Percentiles rank a stretch among this genome's conserved stretches.
These are phyloP conservation scores for Solen grandis DNA, from an alignment of 1,140 invertebrate genomes.

Conservation along the genomic window DNA sequence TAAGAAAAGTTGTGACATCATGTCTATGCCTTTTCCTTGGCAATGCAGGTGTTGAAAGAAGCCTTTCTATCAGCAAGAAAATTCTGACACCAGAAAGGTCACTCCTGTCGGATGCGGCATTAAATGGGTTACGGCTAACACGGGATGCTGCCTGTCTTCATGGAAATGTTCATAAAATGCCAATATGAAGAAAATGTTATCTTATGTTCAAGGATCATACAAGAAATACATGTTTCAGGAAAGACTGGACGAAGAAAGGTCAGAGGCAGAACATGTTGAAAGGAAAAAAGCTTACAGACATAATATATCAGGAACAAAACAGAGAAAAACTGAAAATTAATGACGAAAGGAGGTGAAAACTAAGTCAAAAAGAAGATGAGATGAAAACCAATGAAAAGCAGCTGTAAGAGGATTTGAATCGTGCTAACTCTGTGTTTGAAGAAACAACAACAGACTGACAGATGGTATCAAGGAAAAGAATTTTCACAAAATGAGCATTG, in stretches of 20 bases:
- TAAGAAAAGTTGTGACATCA: constrained; percentile 54
- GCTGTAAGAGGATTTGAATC: constrained; percentile 5
- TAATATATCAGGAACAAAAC: constrained; percentile 1
- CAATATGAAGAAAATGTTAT: neutral
- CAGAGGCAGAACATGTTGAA: too few relatives aligned
- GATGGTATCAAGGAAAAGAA: constrained; percentile 11
- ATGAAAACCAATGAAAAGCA: constrained; percentile 2
- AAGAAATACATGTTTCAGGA: neutral
- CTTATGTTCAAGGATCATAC: neutral
- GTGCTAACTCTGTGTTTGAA: constrained; percentile 16
- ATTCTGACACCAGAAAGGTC: constrained; percentile 51
- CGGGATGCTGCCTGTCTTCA: constrained; percentile 40
- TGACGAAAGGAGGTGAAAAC: neutral
- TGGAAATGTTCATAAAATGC: neutral
- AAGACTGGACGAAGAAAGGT: constrained; percentile 19
- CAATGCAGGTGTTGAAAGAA: constrained; percentile 62
- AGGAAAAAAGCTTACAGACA: neutral
- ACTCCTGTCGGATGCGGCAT: constrained; percentile 31
- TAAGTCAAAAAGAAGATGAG: constrained; percentile 15
- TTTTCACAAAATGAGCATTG: constrained; percentile 8
- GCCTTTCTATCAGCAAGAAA: constrained; percentile 53
- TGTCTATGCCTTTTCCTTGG: constrained; percentile 58
- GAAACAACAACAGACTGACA: constrained; percentile 11
- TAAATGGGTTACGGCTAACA: constrained; percentile 54
- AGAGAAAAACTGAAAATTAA: constrained; percentile 3